Evolutionary conservation across 1,140 invertebrate genomes (phyloP), one percentile per base, ranked within the genome.

Genomic region (Trachymyrmex septentrionalis): DNA sequence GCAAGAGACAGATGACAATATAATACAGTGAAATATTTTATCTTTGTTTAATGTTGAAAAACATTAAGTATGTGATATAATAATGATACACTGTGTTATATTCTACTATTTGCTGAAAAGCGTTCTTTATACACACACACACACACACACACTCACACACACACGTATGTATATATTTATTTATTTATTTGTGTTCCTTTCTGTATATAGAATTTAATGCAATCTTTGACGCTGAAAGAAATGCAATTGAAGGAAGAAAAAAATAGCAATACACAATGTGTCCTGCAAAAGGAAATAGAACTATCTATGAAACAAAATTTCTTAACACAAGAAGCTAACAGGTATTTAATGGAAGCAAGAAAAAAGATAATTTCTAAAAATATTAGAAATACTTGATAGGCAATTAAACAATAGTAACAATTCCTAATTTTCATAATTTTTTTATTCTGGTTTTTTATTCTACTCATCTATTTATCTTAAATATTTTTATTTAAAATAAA

Each of bases 281-380:
- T 95, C 84, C 88, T 92, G 61, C 88, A 92, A 34, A 94, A 93
- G 71, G 92, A 94, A 90, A 88, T 92, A 27, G 93, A 95, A 85
- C 82, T 95, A 5, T 64, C 91, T 7, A 76, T 92, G n/a, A 95
- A 93, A 84, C 94, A 95, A 78, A 94, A 92, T 86, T 91, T 93
- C 57, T 88, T 95, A 27, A 76, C 87, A 0, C 92, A 92, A 88
- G 93, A 95, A 92, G 90, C 91, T 27, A 89, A 93, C 59, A 93
- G 93, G 94, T 95, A 92, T 3, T 14, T 48, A 55, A 57, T 57
- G 14, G 27, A 77, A 77, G 14, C 24, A 16, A 24, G 6, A 75
- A 57, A 57, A 34, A 3, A 59, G 3, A 5, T 76, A 14, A 63
- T 61, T 16, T 59, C 10, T 72, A 38, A 27, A 71, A 90, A 57